Conservation (phyloP, 2,888 invertebrate species). For the Papilio gigon region DNA sequence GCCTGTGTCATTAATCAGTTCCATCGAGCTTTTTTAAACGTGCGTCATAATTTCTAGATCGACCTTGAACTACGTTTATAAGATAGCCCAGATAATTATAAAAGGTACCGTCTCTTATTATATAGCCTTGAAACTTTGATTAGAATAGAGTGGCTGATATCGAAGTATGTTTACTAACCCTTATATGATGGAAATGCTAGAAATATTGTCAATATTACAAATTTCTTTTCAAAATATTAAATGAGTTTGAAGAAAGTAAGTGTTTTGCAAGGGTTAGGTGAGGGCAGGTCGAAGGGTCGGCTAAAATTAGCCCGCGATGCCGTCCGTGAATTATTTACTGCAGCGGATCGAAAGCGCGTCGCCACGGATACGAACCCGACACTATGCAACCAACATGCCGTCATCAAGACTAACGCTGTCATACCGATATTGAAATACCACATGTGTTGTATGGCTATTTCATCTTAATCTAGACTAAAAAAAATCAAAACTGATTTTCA, state of each 20-base stretch:
- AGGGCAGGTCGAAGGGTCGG: conserved; percentile 18
- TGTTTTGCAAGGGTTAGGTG: not conserved
- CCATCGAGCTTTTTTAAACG: no score
- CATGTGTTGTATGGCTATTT: no score
- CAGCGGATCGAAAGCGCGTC: conserved; percentile 34
- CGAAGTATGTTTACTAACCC: no score
- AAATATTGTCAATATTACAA: no score
- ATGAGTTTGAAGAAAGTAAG: not conserved
- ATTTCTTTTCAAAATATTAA: not conserved
- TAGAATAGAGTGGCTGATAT: not conserved
- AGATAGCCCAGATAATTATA: not conserved
- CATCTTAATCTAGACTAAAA: no score
- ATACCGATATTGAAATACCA: not conserved
- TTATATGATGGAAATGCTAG: no score
- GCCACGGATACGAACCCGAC: conserved; percentile 15
- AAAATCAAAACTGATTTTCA: no score
- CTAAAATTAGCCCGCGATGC: conserved; percentile 32
- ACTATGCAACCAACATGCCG: not conserved
- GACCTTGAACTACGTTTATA: not conserved
- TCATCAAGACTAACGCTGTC: conserved; percentile 1
- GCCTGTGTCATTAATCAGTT: no score
- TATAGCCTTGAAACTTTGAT: not conserved
- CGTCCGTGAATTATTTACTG: conserved; percentile 35
- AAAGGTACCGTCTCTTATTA: not conserved
- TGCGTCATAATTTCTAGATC: not conserved